A percentile compares a stretch with the other conserved stretches of the same genome.
Evolutionary conservation across 1,140 invertebrate species (phyloP).

Genomic region (Aphis craccivora): DNA sequence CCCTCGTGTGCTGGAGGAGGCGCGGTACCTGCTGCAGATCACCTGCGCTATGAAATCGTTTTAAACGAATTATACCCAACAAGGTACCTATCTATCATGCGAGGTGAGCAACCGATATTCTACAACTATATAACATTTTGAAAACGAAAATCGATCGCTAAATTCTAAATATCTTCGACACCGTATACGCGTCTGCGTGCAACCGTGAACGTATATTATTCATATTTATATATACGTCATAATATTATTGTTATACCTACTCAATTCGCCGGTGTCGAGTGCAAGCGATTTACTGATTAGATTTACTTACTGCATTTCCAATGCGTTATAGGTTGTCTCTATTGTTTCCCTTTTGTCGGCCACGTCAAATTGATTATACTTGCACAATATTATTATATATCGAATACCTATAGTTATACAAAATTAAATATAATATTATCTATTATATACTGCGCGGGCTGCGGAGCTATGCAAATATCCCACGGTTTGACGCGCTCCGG

Average conservation of each 20-base stretch:
- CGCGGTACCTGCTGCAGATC: not conserved
- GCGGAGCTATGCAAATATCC: not conserved
- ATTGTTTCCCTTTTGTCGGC: not conserved
- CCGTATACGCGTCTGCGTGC: too few species aligned
- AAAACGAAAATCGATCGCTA: not conserved
- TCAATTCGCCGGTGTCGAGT: not conserved
- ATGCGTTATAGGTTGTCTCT: not conserved
- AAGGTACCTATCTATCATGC: too few species aligned
- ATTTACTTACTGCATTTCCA: not conserved
- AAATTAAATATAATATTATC: conserved; percentile 3
- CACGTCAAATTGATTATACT: not conserved
- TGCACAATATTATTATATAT: not conserved
- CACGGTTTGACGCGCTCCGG: conserved; percentile 11
- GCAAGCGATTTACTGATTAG: not conserved
- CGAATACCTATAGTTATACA: not conserved
- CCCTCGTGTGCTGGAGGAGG: not conserved
- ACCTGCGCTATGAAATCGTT: not conserved
- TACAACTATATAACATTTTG: not conserved
- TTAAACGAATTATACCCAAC: not conserved
- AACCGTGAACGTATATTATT: not conserved
- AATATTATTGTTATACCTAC: too few species aligned
- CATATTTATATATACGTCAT: not conserved
- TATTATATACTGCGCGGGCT: not conserved
- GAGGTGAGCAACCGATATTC: not conserved
- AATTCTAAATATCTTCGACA: not conserved